Evolutionary conservation across 2,888 invertebrate species (phyloP), one percentile per base, ranked within the genome.

Genomic region (Netelia virgata): DNA sequence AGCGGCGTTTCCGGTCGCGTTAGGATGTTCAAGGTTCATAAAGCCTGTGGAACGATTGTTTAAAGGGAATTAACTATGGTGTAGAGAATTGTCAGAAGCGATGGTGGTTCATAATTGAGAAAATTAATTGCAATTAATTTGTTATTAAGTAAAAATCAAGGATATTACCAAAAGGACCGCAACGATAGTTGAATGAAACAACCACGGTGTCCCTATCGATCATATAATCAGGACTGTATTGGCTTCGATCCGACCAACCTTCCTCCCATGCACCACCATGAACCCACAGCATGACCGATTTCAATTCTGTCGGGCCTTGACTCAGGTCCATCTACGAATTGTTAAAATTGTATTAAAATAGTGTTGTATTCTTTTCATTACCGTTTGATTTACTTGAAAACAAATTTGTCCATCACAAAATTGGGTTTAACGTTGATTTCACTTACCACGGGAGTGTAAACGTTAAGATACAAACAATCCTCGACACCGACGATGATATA

Each of bases 221-320:
- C 28, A 90, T 69, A 69, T 87, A 88, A 82, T 90, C 90, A 1
- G 90, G 90, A 43, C 89, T 88, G 75, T 85, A 89, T 1, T 78
- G 53, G 36, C 36, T 36, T 6, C 36, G 3, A 6, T 1, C 36
- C 16, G 9, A n/a, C 20, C 18, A 86, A 80, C 0, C 73, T 55
- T n/a, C 75, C 68, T 28, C 90, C 89, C 2, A 89, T 23, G 59
- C 78, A 3, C 89, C 88, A 1, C 88, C 90, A 18, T 88, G 82
- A 28, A 90, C 86, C 89, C 89, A 90, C 10, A 90, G 84, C 61
- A 61, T 61, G n/a, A 61, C 36, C 18, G 61, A 61, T 61, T 18
- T 61, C 36, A 61, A 61, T 28, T 36, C 10, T n/a, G 3, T 36
- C 8, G 61, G 36, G 1, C 5, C 14, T 36, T 23, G 0, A 3